Percentiles rank a stretch among this genome's conserved stretches.
phyloP scores from a whole-genome alignment of 2,113 vertebrate genomes.

The Furnarius figulus region DNA sequence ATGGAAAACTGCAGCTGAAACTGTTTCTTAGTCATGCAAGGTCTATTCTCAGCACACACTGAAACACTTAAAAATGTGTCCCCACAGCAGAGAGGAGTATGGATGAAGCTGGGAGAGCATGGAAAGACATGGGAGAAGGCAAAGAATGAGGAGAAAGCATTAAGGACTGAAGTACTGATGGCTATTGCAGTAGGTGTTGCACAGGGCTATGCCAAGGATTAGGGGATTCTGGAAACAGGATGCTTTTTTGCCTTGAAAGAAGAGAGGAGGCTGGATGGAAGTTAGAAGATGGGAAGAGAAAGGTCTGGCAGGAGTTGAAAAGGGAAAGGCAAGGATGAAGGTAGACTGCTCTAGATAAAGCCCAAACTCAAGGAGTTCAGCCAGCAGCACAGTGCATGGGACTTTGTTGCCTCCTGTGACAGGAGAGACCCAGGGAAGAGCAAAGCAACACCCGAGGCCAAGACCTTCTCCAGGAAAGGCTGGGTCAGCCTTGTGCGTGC shows the following conservation, averaged over 20 bases:
- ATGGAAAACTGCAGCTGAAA: neutral
- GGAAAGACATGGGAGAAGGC: neutral
- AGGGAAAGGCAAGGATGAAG: neutral
- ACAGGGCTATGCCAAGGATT: neutral
- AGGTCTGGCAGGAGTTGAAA: neutral
- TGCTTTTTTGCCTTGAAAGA: neutral
- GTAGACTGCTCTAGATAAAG: neutral
- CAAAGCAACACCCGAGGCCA: rapidly evolving
- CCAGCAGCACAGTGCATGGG: neutral
- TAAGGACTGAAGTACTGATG: neutral
- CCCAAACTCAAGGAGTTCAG: neutral
- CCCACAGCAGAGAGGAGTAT: neutral
- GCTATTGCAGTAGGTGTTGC: neutral
- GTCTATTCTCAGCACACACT: neutral
- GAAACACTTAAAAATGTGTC: neutral
- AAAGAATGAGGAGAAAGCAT: neutral
- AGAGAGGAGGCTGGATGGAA: neutral
- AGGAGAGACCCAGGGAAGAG: neutral
- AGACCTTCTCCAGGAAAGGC: neutral
- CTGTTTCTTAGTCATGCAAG: neutral
- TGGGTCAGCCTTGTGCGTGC: neutral
- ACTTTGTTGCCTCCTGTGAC: rapidly evolving
- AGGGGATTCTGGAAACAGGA: neutral
- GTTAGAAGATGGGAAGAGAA: neutral
- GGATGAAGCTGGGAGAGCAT: neutral